phyloP scores from a whole-genome alignment of 2,113 vertebrate species.

The Thomomys bottae region DNA sequence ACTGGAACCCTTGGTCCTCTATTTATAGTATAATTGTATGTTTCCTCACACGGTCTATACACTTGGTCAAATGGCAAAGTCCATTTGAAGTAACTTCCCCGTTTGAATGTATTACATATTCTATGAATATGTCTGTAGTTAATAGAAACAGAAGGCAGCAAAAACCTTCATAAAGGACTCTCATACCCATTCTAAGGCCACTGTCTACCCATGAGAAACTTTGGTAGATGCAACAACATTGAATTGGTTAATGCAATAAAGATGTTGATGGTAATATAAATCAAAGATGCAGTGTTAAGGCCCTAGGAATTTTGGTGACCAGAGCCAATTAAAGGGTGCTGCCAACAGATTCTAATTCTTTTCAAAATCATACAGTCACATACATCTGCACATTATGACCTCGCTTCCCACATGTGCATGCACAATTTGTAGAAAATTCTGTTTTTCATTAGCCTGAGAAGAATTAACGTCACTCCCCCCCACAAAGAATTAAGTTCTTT shows the following conservation, averaged over 20 bases:
- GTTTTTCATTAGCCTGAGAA: slow-evolving; percentile 67
- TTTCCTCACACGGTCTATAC: slow-evolving; percentile 71
- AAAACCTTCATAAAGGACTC: background rate
- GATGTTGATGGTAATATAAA: slow-evolving; percentile 14
- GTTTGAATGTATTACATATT: slow-evolving; percentile 79
- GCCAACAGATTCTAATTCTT: slow-evolving; percentile 6
- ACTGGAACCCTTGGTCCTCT: slow-evolving; percentile 79
- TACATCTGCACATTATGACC: slow-evolving; percentile 16
- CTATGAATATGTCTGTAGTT: slow-evolving; percentile 65
- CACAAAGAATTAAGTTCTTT: slow-evolving; percentile 55
- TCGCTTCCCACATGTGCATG: slow-evolving; percentile 42
- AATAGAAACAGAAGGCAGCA: background rate
- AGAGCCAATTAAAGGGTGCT: background rate
- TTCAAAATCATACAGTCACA: background rate
- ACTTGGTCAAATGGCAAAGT: slow-evolving; percentile 81
- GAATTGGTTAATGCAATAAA: background rate
- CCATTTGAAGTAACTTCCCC: slow-evolving; percentile 77
- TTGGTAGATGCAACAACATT: background rate
- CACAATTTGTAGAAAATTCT: slow-evolving; percentile 52
- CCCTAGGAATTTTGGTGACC: slow-evolving; percentile 17
- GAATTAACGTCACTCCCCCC: slow-evolving; percentile 59
- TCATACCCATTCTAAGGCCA: background rate
- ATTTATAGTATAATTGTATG: slow-evolving; percentile 82
- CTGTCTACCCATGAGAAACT: background rate
- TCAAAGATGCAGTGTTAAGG: background rate